A percentile compares a stretch with the other conserved stretches of the same genome.
Evolutionary conservation across 2,113 vertebrate genomes (phyloP).

Genomic region (Tetrax tetrax): DNA sequence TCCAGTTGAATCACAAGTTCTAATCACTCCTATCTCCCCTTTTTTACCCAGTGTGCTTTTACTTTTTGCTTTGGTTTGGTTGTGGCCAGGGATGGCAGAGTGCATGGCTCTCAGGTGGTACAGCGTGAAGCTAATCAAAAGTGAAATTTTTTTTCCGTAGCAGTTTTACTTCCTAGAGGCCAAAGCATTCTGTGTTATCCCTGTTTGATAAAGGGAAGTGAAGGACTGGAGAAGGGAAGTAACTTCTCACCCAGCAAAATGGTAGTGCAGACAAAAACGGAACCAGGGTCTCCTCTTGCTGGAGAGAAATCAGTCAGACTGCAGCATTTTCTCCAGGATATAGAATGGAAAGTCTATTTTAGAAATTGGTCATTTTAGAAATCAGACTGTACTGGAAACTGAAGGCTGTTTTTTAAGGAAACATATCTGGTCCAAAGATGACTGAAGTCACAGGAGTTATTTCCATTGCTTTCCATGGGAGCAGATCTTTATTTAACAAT

Average conservation of each 20-base stretch:
- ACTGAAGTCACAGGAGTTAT: not conserved
- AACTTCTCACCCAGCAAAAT: not conserved
- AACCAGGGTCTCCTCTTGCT: not conserved
- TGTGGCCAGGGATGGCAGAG: not conserved
- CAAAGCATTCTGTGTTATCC: not conserved
- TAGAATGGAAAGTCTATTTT: not conserved
- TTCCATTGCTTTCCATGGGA: not conserved
- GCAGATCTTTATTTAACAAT: not conserved
- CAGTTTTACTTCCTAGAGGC: not conserved
- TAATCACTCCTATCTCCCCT: not conserved
- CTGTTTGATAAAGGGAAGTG: not conserved
- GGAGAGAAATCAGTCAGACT: not conserved
- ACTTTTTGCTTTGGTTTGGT: not conserved
- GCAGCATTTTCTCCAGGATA: not conserved
- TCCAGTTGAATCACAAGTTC: not conserved
- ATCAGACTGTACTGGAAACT: not conserved
- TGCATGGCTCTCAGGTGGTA: fast-evolving
- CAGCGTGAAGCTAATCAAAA: not conserved
- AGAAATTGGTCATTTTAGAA: not conserved
- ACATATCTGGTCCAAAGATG: not conserved
- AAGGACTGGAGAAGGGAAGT: not conserved
- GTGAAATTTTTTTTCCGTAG: not conserved
- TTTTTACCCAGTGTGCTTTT: not conserved
- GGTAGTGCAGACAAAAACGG: not conserved
- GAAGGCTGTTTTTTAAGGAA: not conserved